Evolutionary conservation across 2,797 vertebrate genomes (phyloP), one percentile per base, ranked within the genome.

Genomic region (Enteromius anoplus): DNA sequence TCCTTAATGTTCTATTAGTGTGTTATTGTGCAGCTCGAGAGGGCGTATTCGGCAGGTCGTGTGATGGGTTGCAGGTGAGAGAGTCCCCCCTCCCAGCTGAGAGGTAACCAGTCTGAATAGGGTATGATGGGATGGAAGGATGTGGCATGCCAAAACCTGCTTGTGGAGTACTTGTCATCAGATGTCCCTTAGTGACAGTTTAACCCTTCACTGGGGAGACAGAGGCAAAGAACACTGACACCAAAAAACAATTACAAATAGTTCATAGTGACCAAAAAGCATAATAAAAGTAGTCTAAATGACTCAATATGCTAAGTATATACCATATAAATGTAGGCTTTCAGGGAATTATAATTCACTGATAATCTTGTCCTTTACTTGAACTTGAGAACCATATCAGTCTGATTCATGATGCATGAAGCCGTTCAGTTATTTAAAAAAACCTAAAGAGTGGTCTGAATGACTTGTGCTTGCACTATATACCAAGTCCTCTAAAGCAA

Each of bases 1-100:
- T 88, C 85, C 84, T 75, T 87, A 85, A 89, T 89, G 89, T 80
- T 84, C 87, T 84, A 81, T 89, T 88, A 90, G 62, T 73, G 53
- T 85, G 81, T 80, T 72, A 82, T 86, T 87, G 83, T 82, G 82
- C 23, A 64, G 47, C 79, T 87, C 15, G n/a, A 34, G 53, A 71
- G 78, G 78, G 58, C 80, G 75, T 11, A 40, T 78, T 60, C 26
- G 72, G 82, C 80, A 70, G 45, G 69, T 68, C 5, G 37, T 60
- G 62, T 29, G 47, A 71, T 65, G 80, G 45, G 51, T 77, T 82
- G 65, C 81, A 73, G 69, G 65, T 69, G 58, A 80, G 40, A 76
- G 47, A 81, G 42, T 15, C n/a, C 26, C 45, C 37, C 7, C 29
- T 53, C 5, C 47, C 49, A 69, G 37, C 37, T 47, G 51, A 34